Conservation (phyloP, 2,797 vertebrate species). For the Heterohyrax brucei region DNA sequence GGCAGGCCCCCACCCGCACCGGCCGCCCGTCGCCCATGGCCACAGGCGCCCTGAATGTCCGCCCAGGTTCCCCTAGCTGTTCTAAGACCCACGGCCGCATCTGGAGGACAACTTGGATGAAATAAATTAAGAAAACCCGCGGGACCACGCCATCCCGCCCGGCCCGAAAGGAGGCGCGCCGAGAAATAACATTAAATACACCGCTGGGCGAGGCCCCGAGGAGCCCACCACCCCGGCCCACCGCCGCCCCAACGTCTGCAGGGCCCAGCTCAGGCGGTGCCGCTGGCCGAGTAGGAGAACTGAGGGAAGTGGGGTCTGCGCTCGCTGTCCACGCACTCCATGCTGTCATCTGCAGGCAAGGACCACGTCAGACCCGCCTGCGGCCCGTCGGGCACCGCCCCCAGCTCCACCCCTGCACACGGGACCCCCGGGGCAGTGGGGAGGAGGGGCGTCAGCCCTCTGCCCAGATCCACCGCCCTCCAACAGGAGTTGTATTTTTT, state of each 20-base stretch:
- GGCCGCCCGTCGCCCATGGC: conserved; percentile 78
- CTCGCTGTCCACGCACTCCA: conserved; percentile 98
- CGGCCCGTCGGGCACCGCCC: too few species aligned
- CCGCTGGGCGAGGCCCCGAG: too few species aligned
- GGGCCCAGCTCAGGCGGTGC: conserved; percentile 94
- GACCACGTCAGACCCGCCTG: not conserved
- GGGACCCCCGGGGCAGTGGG: rapidly evolving
- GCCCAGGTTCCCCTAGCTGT: conserved; percentile 88
- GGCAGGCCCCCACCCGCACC: not conserved
- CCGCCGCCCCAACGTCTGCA: conserved; percentile 84
- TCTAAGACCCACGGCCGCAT: conserved; percentile 88
- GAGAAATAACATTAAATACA: not conserved
- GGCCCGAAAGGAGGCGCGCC: conserved; percentile 11
- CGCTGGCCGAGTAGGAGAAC: conserved; percentile 99
- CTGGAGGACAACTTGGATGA: conserved; percentile 89
- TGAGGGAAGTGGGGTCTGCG: conserved; percentile 98
- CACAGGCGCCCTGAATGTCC: conserved; percentile 86
- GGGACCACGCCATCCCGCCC: conserved; percentile 76
- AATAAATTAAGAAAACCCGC: conserved; percentile 92
- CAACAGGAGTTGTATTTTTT: not conserved
- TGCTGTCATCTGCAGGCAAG: conserved; percentile 93
- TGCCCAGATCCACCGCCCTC: too few species aligned
- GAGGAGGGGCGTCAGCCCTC: too few species aligned
- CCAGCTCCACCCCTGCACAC: too few species aligned
- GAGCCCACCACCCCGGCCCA: too few species aligned